A percentile compares a stretch with the other conserved stretches of the same genome.
Conservation (phyloP, 1,140 invertebrate genomes). For the Hycleus phaleratus region DNA sequence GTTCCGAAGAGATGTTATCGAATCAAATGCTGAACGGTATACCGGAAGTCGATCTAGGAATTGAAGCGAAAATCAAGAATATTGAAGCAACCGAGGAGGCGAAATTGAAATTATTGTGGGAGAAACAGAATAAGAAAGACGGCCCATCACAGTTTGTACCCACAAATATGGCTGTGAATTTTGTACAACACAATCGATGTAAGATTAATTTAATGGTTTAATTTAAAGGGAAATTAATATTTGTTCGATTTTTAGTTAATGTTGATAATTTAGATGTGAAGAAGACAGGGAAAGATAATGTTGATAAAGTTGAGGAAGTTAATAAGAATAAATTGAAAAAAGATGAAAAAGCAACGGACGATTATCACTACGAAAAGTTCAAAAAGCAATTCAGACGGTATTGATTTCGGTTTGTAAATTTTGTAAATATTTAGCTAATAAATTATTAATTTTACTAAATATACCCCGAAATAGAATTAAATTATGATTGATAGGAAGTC, state of each 20-base stretch:
- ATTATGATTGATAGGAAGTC: too few species aligned
- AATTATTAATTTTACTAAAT: background rate
- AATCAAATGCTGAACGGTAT: slow-evolving; percentile 99
- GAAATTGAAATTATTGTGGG: slow-evolving; percentile 83
- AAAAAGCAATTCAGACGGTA: slow-evolving; percentile 92
- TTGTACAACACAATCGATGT: slow-evolving; percentile 94
- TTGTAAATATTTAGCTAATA: too few species aligned
- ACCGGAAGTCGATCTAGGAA: slow-evolving; percentile 98
- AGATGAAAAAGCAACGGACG: slow-evolving; percentile 88
- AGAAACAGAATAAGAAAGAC: slow-evolving; percentile 84
- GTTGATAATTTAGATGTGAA: slow-evolving; percentile 64
- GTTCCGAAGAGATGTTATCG: slow-evolving; percentile 96
- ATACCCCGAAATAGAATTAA: too few species aligned
- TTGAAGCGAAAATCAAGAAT: slow-evolving; percentile 95
- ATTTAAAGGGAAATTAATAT: slow-evolving; percentile 9
- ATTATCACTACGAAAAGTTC: slow-evolving; percentile 95
- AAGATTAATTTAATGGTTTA: slow-evolving; percentile 34
- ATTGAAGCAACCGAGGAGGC: slow-evolving; percentile 98
- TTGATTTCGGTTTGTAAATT: slow-evolving; percentile 40
- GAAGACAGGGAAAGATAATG: slow-evolving; percentile 47
- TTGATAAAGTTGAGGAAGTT: slow-evolving; percentile 43
- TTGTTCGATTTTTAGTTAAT: slow-evolving; percentile 58
- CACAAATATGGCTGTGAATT: slow-evolving; percentile 96
- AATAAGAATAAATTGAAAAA: slow-evolving; percentile 59
- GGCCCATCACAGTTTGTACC: slow-evolving; percentile 95